Conservation (phyloP, 1,140 invertebrate species). For the Meloidogyne floridensis region DNA sequence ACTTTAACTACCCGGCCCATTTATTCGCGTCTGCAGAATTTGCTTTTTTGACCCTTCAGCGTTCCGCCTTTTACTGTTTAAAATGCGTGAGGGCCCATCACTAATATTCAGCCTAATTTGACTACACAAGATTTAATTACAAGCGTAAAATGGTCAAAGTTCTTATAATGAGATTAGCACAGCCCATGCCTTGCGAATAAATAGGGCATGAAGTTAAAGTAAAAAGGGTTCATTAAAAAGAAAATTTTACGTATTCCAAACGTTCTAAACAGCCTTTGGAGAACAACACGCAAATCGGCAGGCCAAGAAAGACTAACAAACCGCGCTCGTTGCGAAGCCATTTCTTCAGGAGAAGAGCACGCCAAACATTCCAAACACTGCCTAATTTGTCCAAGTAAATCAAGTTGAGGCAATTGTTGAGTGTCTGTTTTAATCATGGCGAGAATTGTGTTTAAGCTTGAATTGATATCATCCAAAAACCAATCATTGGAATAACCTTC, state of each 20-base stretch:
- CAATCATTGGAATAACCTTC: background rate
- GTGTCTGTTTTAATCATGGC: background rate
- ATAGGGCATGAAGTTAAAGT: no score
- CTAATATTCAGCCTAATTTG: no score
- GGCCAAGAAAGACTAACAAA: constrained; percentile 26
- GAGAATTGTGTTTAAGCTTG: constrained; percentile 8
- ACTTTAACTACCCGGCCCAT: background rate
- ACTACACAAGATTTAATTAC: no score
- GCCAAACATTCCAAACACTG: constrained; percentile 24
- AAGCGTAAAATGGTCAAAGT: no score
- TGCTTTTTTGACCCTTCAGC: no score
- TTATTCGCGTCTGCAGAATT: no score
- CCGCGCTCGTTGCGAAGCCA: constrained; percentile 4
- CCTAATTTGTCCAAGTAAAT: constrained; percentile 20
- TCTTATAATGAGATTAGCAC: no score
- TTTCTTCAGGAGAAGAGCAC: constrained; percentile 1
- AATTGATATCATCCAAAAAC: constrained; percentile 27
- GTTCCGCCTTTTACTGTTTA: no score
- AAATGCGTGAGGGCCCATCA: no score
- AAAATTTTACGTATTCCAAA: constrained; percentile 19
- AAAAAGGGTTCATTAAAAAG: background rate
- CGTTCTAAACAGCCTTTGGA: constrained; percentile 18
- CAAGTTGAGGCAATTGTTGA: constrained; percentile 19
- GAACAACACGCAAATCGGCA: constrained; percentile 26
- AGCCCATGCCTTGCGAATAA: no score